Conservation (phyloP, 2,797 vertebrate genomes). For the Anolis apletophallus region DNA sequence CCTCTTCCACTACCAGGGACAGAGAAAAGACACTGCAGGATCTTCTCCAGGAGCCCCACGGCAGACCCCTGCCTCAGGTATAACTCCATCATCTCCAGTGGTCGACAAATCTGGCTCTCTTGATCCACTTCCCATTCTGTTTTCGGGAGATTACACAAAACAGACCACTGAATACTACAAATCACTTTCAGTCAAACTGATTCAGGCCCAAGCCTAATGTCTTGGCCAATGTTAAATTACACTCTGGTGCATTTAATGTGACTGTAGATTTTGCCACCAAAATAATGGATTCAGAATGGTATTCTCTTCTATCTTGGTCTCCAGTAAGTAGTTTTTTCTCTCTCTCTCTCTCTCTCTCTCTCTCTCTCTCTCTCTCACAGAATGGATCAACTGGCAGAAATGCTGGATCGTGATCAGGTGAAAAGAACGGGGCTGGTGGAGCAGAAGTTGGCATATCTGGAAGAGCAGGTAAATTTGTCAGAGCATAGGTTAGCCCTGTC, state of each 20-base stretch:
- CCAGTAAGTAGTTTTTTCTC: not conserved
- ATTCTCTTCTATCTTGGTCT: not conserved
- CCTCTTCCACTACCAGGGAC: too few species aligned
- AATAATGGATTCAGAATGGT: not conserved
- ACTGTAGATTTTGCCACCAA: not conserved
- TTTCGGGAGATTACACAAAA: too few species aligned
- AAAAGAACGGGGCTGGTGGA: conserved; percentile 74
- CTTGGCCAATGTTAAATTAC: not conserved
- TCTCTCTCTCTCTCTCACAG: conserved; percentile 74
- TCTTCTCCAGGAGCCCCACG: too few species aligned
- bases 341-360: too few species aligned
- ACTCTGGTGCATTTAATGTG: not conserved
- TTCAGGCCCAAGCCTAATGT: not conserved
- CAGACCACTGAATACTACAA: too few species aligned
- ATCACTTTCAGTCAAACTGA: too few species aligned
- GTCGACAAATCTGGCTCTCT: too few species aligned
- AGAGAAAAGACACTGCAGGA: too few species aligned
- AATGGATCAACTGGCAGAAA: conserved; percentile 81
- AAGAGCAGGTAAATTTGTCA: conserved; percentile 87
- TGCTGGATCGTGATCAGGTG: conserved; percentile 82
- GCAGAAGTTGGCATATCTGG: conserved; percentile 83
- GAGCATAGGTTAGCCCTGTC: not conserved
- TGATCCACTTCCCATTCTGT: too few species aligned
- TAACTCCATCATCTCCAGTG: too few species aligned
- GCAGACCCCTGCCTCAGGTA: too few species aligned